A percentile compares a stretch with the other conserved stretches of the same genome.
These are phyloP conservation scores for Cephus rjabovi DNA, from an alignment of 2,888 invertebrate genomes.

Conservation along the genomic window DNA sequence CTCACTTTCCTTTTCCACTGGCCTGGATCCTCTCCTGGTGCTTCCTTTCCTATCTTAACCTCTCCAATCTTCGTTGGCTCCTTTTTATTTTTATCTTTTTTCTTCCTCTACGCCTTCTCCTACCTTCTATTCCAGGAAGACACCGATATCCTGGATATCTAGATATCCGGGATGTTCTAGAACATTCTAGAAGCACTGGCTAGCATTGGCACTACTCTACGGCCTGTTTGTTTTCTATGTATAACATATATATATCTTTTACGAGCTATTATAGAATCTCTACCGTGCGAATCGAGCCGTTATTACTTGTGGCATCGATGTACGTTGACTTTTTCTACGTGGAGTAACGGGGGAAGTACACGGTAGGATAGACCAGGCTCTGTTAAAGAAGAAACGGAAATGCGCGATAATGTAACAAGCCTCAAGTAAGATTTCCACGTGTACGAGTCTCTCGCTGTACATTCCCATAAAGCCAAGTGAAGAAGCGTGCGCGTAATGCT, in stretches of 20 bases:
- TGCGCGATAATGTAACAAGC: background rate
- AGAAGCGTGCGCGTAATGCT: background rate
- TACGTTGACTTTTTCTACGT: background rate
- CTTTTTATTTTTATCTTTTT: background rate
- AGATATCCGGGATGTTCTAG: background rate
- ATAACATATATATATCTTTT: background rate
- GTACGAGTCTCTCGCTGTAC: background rate
- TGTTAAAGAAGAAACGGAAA: background rate
- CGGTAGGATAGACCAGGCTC: background rate
- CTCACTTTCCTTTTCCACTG: constrained; percentile 64
- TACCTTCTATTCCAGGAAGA: background rate
- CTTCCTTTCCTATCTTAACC: constrained; percentile 48
- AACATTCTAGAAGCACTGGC: background rate
- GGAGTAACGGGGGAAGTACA: background rate
- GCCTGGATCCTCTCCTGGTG: constrained; percentile 60
- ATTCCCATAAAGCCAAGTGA: background rate
- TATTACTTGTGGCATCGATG: background rate
- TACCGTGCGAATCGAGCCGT: background rate
- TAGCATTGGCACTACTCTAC: background rate
- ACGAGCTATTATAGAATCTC: background rate
- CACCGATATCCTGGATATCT: background rate
- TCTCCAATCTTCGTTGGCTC: constrained; percentile 25
- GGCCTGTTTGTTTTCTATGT: background rate
- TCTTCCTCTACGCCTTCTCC: background rate
- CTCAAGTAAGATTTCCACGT: background rate